Evolutionary conservation across 2,797 vertebrate genomes (phyloP).

Genomic region (Salmo trutta): DNA sequence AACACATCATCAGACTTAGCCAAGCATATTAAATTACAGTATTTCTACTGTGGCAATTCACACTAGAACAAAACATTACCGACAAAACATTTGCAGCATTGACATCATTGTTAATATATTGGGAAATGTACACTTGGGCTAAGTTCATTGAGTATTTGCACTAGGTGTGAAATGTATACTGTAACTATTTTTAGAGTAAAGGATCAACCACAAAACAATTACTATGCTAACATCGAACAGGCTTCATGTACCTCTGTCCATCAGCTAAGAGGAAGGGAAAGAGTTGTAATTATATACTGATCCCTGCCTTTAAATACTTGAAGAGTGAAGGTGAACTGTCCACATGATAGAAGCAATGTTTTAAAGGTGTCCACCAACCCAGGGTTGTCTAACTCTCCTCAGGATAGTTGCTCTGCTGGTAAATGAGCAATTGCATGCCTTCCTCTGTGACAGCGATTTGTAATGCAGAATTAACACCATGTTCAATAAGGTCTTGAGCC

Average conservation of each 20-base stretch:
- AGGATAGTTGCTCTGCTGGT: background rate
- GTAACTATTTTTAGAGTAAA: too few relatives aligned
- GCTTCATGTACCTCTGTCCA: background rate
- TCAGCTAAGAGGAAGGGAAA: background rate
- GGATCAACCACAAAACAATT: background rate
- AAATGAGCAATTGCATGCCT: slow-evolving; percentile 8
- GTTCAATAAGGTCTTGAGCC: slow-evolving; percentile 5
- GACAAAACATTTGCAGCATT: background rate
- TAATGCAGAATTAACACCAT: slow-evolving; percentile 20
- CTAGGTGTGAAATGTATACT: background rate
- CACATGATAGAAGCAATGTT: background rate
- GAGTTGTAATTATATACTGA: background rate
- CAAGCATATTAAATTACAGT: background rate
- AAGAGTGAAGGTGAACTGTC: background rate
- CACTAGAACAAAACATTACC: background rate
- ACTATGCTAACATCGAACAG: background rate
- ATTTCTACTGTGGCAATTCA: background rate
- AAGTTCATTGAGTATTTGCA: background rate
- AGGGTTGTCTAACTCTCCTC: background rate
- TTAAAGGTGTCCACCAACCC: background rate
- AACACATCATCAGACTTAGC: background rate
- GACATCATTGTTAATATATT: background rate
- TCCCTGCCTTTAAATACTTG: background rate
- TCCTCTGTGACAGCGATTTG: background rate
- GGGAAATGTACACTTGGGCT: background rate